A percentile compares a stretch with the other conserved stretches of the same genome.
These are phyloP conservation scores for Hanleya hanleyi DNA, from an alignment of 2,888 invertebrate genomes.

Conservation along the genomic window DNA sequence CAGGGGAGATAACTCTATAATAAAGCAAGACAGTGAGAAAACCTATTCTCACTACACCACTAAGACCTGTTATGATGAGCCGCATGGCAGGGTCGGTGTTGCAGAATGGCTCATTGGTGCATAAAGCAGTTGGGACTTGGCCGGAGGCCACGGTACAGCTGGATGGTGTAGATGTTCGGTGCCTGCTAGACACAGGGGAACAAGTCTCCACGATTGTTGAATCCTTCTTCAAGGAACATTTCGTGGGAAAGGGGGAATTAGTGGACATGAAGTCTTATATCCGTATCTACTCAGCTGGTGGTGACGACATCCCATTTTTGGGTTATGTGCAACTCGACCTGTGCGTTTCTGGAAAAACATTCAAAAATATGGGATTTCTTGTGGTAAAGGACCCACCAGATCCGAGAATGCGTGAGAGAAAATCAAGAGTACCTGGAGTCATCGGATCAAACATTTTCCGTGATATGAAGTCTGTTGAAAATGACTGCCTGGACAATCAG, in stretches of 20 bases:
- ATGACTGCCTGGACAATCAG: background rate
- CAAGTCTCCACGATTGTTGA: slow-evolving; percentile 4
- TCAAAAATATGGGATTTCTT: background rate
- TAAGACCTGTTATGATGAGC: slow-evolving; percentile 18
- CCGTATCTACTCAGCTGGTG: background rate
- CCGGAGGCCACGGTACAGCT: slow-evolving; percentile 14
- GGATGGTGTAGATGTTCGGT: background rate
- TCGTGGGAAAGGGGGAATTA: background rate
- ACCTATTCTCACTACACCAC: background rate
- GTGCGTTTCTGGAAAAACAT: background rate
- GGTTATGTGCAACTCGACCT: background rate
- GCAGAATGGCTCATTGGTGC: slow-evolving; percentile 16
- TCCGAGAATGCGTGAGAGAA: background rate
- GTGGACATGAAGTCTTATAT: background rate
- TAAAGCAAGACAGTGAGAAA: no score
- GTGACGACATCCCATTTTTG: background rate
- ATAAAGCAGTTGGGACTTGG: slow-evolving; percentile 24
- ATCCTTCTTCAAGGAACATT: background rate
- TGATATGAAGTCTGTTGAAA: background rate
- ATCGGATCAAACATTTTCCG: slow-evolving; percentile 1
- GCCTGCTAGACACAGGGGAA: slow-evolving; percentile 6
- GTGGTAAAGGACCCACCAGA: background rate
- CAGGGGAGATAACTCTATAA: no score
- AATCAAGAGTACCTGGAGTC: background rate
- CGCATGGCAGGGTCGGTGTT: slow-evolving; percentile 3